These are phyloP conservation scores for Romanogobio albipinnatus DNA, from an alignment of 2,113 vertebrate genomes.

Conservation along the genomic window DNA sequence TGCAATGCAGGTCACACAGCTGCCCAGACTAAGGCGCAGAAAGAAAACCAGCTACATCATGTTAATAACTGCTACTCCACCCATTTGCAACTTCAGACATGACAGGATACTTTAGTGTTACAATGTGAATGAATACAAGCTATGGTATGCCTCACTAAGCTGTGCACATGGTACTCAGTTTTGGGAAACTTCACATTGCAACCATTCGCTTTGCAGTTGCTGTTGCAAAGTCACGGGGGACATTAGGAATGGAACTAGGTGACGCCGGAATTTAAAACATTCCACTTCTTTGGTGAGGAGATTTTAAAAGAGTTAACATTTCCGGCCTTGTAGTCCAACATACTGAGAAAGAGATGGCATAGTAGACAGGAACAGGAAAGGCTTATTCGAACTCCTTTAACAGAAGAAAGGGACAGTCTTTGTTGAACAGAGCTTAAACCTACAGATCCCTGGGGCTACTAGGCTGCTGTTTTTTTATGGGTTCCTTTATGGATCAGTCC, in stretches of 20 bases:
- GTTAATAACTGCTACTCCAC: conserved; percentile 12
- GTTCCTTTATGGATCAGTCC: conserved; percentile 55
- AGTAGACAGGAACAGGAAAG: conserved; percentile 28
- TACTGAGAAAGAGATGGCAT: background rate
- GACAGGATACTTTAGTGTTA: background rate
- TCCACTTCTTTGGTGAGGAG: conserved; percentile 66
- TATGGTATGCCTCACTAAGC: background rate
- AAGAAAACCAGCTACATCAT: conserved; percentile 21
- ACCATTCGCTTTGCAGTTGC: background rate
- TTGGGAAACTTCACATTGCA: background rate
- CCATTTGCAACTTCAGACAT: background rate
- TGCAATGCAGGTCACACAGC: conserved; percentile 32
- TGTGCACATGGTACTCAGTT: background rate
- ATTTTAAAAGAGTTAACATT: conserved; percentile 54
- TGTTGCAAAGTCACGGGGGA: conserved; percentile 50
- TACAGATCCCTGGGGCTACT: conserved; percentile 52
- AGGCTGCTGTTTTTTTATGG: conserved; percentile 26
- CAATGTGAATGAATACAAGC: background rate
- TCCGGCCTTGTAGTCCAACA: background rate
- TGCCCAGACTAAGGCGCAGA: background rate
- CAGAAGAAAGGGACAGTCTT: conserved; percentile 5
- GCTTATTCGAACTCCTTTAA: conserved; percentile 8
- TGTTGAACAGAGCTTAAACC: conserved; percentile 35
- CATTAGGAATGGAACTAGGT: conserved; percentile 64
- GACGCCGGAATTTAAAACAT: conserved; percentile 70